These are phyloP conservation scores for Dasysyrphus tricinctus DNA, from an alignment of 2,888 invertebrate genomes.

Conservation along the genomic window DNA sequence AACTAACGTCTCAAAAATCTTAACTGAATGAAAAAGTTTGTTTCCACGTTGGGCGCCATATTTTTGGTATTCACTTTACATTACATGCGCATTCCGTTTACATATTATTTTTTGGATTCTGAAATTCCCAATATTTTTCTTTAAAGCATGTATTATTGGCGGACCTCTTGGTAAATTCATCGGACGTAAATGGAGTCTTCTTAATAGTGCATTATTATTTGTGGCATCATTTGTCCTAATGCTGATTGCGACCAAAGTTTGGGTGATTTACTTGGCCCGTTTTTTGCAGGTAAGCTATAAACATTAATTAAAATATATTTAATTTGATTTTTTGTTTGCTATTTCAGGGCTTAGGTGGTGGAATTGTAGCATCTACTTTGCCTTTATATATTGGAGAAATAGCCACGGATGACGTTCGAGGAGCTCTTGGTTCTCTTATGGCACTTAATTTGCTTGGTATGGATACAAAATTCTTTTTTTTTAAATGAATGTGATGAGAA, in stretches of 20 bases:
- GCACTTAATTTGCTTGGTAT: slow-evolving; percentile 87
- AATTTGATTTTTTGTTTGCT: neutral
- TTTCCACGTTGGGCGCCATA: too few relatives aligned
- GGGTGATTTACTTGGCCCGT: slow-evolving; percentile 85
- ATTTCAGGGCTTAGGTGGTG: slow-evolving; percentile 86
- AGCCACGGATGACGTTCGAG: slow-evolving; percentile 90
- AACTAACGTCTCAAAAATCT: too few relatives aligned
- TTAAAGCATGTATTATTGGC: slow-evolving; percentile 87
- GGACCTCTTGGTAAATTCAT: slow-evolving; percentile 87
- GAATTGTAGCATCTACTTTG: slow-evolving; percentile 88
- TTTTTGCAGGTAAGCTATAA: slow-evolving; percentile 78
- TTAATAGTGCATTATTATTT: slow-evolving; percentile 87
- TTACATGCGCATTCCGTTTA: too few relatives aligned
- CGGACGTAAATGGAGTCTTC: slow-evolving; percentile 88
- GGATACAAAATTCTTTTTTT: neutral
- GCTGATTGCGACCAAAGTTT: slow-evolving; percentile 85
- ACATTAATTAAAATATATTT: too few relatives aligned
- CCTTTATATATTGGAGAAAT: slow-evolving; percentile 96
- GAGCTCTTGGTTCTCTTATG: slow-evolving; percentile 91
- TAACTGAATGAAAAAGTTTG: too few relatives aligned
- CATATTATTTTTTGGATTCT: too few relatives aligned
- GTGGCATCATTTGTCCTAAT: slow-evolving; percentile 88
- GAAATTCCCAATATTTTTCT: neutral
- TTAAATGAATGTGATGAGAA: too few relatives aligned
- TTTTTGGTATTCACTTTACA: too few relatives aligned